phyloP scores from a whole-genome alignment of 2,888 invertebrate species.

The Cantharis flavilabris region DNA sequence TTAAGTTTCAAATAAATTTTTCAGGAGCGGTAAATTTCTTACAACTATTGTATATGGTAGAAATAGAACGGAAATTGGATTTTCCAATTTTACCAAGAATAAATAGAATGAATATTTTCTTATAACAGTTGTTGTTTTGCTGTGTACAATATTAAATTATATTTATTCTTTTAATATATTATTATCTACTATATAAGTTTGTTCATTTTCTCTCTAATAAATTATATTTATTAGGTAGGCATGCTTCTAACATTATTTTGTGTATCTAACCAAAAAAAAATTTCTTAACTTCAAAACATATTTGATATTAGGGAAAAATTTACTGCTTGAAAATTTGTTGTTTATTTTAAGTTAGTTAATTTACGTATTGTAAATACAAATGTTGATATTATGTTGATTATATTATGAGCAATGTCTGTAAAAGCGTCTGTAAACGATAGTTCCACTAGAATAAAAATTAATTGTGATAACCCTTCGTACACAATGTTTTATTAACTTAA shows the following conservation, averaged over 20 bases:
- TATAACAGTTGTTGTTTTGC: not conserved
- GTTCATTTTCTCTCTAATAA: not conserved
- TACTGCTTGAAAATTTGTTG: not conserved
- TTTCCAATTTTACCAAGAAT: not conserved
- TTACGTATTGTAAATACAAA: not conserved
- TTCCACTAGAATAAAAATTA: not conserved
- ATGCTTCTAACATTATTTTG: not conserved
- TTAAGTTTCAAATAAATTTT: not conserved
- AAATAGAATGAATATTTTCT: not conserved
- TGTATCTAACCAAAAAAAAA: too few species aligned
- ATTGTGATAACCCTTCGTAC: not conserved
- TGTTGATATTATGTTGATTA: not conserved
- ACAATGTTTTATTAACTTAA: not conserved
- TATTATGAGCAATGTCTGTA: not conserved
- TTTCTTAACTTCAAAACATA: not conserved
- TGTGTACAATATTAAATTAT: not conserved
- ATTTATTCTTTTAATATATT: not conserved
- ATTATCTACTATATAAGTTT: not conserved
- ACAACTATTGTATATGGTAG: not conserved
- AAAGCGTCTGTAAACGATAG: not conserved
- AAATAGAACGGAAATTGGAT: not conserved
- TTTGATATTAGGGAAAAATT: not conserved
- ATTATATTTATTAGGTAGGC: not conserved
- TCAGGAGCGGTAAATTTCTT: not conserved
- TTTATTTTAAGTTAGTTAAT: not conserved